These are phyloP conservation scores for Esox lucius DNA, from an alignment of 2,797 vertebrate genomes.

Conservation along the genomic window DNA sequence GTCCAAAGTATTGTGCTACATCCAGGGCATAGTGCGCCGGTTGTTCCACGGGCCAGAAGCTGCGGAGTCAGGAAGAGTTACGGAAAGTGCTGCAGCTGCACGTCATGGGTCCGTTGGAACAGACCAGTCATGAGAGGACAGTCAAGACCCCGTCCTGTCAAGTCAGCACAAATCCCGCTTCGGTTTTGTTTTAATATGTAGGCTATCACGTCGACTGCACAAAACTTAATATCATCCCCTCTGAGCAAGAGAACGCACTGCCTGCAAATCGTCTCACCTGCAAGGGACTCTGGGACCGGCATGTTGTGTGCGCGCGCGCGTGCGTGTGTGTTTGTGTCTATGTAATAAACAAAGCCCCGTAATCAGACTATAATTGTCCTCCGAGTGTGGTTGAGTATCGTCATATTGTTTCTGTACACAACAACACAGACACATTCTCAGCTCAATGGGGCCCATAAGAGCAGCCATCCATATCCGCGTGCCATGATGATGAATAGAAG, in stretches of 20 bases:
- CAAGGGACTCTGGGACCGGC: conserved; percentile 10
- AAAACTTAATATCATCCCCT: neutral
- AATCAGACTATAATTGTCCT: neutral
- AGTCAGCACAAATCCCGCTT: conserved; percentile 54
- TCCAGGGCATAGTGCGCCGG: neutral
- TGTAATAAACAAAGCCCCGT: neutral
- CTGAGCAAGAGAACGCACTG: conserved; percentile 9
- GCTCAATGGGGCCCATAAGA: neutral
- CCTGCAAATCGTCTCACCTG: conserved; percentile 20
- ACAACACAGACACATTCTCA: neutral
- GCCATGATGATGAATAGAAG: conserved; percentile 3
- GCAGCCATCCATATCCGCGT: neutral
- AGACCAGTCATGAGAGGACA: conserved; percentile 38
- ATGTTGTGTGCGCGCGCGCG: neutral
- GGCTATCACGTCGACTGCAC: neutral
- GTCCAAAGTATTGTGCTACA: neutral
- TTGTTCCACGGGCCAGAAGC: conserved; percentile 27
- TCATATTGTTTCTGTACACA: neutral
- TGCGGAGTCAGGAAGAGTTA: conserved; percentile 47
- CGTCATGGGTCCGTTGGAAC: conserved; percentile 30
- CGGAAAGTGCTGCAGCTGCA: conserved; percentile 63
- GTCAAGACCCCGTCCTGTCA: conserved; percentile 17
- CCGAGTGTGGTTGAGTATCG: neutral
- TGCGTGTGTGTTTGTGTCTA: neutral
- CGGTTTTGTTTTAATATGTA: conserved; percentile 20